Evolutionary conservation across 2,797 vertebrate species (phyloP).

Genomic region (Acrossocheilus wenchowensis): DNA sequence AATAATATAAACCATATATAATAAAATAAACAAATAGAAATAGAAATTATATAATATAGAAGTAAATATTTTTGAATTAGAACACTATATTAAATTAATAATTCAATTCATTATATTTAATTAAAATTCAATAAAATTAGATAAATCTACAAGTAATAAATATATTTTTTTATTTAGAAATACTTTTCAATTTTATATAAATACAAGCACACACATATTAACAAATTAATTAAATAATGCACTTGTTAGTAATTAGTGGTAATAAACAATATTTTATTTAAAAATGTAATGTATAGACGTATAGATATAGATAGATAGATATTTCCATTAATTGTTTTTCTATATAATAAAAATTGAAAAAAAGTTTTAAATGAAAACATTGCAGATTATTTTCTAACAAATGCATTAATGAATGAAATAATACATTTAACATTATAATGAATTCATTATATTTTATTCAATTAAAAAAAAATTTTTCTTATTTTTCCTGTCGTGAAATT

Average conservation of each 20-base stretch:
- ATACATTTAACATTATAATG: neutral
- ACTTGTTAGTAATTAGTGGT: neutral
- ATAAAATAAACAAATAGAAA: neutral
- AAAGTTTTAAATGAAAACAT: neutral
- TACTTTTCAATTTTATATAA: neutral
- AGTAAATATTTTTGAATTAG: neutral
- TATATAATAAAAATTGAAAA: neutral
- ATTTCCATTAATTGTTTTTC: neutral
- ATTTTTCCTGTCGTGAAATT: neutral
- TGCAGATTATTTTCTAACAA: neutral
- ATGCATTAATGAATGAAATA: neutral
- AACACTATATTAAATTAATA: neutral
- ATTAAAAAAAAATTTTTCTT: too few relatives aligned
- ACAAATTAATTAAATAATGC: neutral
- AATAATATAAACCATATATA: neutral
- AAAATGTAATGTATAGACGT: neutral
- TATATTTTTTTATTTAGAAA: neutral
- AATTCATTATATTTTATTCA: neutral
- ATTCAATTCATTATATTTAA: neutral
- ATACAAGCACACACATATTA: neutral
- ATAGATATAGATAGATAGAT: too few relatives aligned
- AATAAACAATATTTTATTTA: neutral
- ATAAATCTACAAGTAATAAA: neutral
- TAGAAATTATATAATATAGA: neutral
- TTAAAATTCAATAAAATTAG: neutral